phyloP scores from a whole-genome alignment of 2,113 vertebrate species.

The Madoqua kirkii region DNA sequence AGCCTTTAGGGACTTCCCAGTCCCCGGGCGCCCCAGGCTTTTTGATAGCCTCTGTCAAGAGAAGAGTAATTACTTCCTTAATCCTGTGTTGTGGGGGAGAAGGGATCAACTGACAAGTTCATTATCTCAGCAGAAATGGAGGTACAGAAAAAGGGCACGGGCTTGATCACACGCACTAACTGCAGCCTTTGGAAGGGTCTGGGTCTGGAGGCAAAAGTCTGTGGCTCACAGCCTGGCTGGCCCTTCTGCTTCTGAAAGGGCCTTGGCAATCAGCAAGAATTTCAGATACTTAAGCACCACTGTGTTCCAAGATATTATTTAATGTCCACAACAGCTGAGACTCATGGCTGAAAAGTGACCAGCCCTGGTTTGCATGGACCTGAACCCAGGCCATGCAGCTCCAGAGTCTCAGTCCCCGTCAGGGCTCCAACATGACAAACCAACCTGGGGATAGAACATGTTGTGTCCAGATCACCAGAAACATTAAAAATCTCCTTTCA shows the following conservation, averaged over 20 bases:
- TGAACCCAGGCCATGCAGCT: not conserved
- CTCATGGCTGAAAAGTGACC: not conserved
- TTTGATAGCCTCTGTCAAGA: not conserved
- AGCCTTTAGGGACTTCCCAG: not conserved
- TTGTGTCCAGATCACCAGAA: not conserved
- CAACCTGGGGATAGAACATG: not conserved
- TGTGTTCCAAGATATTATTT: not conserved
- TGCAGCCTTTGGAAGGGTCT: not conserved
- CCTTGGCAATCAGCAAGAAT: not conserved
- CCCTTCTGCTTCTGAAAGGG: not conserved
- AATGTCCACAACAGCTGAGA: not conserved
- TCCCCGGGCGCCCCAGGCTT: not conserved
- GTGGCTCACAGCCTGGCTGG: not conserved
- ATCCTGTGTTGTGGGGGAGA: not conserved
- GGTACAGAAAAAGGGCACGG: not conserved
- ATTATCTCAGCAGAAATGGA: not conserved
- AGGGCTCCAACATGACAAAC: not conserved
- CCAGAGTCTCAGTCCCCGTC: not conserved
- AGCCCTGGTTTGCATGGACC: not conserved
- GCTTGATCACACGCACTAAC: not conserved
- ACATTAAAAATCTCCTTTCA: not conserved
- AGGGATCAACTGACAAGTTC: not conserved
- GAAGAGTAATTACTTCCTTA: slow-evolving; percentile 55
- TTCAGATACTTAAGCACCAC: not conserved
- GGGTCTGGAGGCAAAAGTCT: not conserved